Base-by-base conservation (phyloP, 2,888 invertebrate genomes). In the Mythimna impura region DNA sequence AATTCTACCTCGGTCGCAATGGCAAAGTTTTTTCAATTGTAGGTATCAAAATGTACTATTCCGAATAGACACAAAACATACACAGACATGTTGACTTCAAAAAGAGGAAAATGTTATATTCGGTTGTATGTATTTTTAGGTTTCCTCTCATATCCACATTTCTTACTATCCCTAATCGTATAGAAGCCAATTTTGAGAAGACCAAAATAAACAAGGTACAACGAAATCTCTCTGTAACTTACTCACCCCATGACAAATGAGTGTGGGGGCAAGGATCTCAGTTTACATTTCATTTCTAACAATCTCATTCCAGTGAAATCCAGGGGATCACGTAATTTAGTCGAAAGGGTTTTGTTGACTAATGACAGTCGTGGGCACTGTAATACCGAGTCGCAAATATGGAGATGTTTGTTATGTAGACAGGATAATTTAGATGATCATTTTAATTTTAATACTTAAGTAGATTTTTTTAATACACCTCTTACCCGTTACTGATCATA, bases 241-340 rank as follows among this genome's bases (percentile, higher is more conserved):
- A 68, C 50, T 47, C 50, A 66, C 30, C 61, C 57, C 30, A 22
- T 69, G 40, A 78, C 30, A 78, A 82, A 78, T 71, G 68, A 66
- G 80, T 63, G 63, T 47, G 36, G 69, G 30, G 30, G 66, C 8
- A 65, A 65, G 34, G 50, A 22, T 63, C 52, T 22, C 68, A 76
- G 68, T 79, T 79, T 79, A 80, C 80, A 83, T 80, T 80, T 74
- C 73, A 80, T 82, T 74, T 62, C 70, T 68, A 83, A 80, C 83
- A 77, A 73, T 71, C 57, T 75, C 75, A 81, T 75, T 73, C 62
- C 68, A 36, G 52, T 36, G 50, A 68, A 73, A 80, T 74, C 74
- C 77, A 40, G 14, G 25, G 71, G 71, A 72, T 83, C 72, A 71
- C 71, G 66, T 74, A 67, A 83, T 73, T 71, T 71, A 80, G 68